Evolutionary conservation across 2,113 vertebrate genomes (phyloP).

Genomic region (Sapayoa aenigma): DNA sequence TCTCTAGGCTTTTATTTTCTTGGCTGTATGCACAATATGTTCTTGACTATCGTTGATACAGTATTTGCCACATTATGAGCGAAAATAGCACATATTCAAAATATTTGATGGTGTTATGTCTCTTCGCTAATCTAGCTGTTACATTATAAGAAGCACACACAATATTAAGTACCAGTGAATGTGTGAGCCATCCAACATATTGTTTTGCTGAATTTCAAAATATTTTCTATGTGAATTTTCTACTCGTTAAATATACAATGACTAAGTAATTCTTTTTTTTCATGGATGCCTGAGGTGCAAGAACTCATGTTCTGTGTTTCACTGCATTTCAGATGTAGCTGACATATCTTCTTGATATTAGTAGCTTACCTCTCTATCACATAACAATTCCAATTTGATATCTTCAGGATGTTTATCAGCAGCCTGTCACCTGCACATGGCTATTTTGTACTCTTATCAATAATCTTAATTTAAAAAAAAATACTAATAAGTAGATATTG

Average conservation of each 20-base stretch:
- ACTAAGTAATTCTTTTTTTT: neutral
- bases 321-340: neutral
- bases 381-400: neutral
- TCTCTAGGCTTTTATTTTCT: neutral
- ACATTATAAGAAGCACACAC: neutral
- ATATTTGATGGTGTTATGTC: neutral
- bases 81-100: neutral
- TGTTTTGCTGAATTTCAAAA: neutral
- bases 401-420: neutral
- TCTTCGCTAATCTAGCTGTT: neutral
- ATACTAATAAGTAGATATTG: neutral
- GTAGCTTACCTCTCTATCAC: neutral
- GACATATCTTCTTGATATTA: neutral
- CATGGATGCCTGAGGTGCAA: neutral
- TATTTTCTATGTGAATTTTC: neutral
- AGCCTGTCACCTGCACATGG: neutral
- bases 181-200: neutral
- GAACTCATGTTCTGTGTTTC: neutral
- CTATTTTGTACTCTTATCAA: neutral
- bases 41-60: neutral
- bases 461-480: neutral
- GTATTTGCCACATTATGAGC: neutral
- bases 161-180: neutral
- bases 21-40: neutral
- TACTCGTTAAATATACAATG: neutral